Evolutionary conservation across 1,140 invertebrate species (phyloP).

Genomic region (Drosophila gunungcola): DNA sequence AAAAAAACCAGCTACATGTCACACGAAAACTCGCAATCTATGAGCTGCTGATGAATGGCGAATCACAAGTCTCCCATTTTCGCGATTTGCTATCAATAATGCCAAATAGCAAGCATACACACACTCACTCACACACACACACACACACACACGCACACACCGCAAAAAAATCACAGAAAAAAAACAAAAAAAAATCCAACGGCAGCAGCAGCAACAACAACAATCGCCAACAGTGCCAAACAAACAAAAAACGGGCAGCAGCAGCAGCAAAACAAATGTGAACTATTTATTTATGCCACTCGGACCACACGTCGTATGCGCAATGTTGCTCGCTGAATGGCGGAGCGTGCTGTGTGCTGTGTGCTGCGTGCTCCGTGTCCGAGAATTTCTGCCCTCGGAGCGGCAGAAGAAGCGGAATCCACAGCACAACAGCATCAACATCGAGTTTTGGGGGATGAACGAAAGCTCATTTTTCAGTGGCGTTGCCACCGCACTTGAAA

Average conservation of each 20-base stretch:
- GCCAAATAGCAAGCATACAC: neutral
- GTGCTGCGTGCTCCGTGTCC: neutral
- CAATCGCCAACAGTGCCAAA: constrained; percentile 12
- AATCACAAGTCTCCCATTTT: constrained; percentile 19
- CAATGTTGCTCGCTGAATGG: constrained; percentile 21
- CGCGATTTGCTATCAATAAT: neutral
- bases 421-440: constrained; percentile 8
- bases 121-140: constrained; percentile 4
- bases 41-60: constrained; percentile 12
- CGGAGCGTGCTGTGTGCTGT: neutral
- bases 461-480: neutral
- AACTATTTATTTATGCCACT: constrained; percentile 41
- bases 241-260: constrained; percentile 13
- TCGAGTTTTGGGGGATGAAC: constrained; percentile 19
- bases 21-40: constrained; percentile 8
- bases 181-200: constrained; percentile 14
- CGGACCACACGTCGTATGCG: constrained; percentile 40
- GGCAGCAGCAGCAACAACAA: constrained; percentile 8
- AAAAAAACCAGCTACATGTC: constrained; percentile 44
- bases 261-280: constrained; percentile 31
- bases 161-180: constrained; percentile 5
- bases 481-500: neutral
- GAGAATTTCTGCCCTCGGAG: constrained; percentile 15
- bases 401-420: constrained; percentile 5
- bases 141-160: constrained; percentile 22